Evolutionary conservation across 1,140 invertebrate genomes (phyloP), one percentile per base, ranked within the genome.

Genomic region (Ctenoplectra terminalis): DNA sequence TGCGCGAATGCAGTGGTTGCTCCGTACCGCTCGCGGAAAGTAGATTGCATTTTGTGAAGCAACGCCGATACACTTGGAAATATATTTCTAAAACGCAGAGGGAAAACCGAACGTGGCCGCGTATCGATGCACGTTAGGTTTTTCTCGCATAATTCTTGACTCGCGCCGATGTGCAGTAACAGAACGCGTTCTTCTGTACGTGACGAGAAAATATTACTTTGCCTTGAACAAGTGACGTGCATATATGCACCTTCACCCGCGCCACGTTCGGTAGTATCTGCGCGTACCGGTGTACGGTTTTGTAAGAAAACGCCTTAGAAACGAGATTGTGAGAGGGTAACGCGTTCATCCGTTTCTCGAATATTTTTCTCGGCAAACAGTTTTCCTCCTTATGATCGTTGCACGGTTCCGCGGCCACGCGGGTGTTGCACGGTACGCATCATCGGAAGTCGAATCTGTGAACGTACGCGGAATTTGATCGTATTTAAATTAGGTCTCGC

Each of bases 191-290:
- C 61, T 67, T 37, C 77, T 84, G 74, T 63, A 73, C 86, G 64
- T 79, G 81, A 87, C 81, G 84, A 88, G 86, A 87, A 89, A 90
- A 90, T 90, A 86, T 88, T 63, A 60, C 81, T 60, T 84, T 66
- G 76, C 60, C 72, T 87, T 26, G 73, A 84, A 80, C 73, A 72
- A 56, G 76, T 74, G 77, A 40, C 69, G 69, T 37, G 23, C 26
- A 1, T 23, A 40, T n/a, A 48, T 40, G 56, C 26, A 23, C 66
- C 31, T 34, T 54, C 34, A 9, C n/a, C 31, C 5, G 31, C 29
- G n/a, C 23, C 29, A 15, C 15, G 29, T 5, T 31, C 6, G 17
- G 26, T 1, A 31, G 1, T n/a, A 6, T 34, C 11, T 79, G 40
- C 71, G 72, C 60, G 46, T 31, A 43, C 40, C n/a, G n/a, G n/a